Conservation (phyloP, 2,797 vertebrate genomes). For the Emys orbicularis region DNA sequence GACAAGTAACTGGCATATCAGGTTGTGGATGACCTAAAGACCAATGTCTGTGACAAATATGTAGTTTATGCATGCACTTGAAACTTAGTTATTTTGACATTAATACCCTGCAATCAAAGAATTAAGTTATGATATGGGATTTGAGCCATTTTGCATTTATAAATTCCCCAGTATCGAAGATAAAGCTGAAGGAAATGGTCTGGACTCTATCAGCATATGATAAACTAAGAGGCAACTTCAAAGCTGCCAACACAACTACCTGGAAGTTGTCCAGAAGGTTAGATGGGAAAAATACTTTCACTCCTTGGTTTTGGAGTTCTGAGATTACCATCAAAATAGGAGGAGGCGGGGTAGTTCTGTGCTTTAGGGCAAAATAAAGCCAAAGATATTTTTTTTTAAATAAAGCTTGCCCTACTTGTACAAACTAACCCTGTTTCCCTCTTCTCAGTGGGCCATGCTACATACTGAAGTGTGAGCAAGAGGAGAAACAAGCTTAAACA, state of each 20-base stretch:
- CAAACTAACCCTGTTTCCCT: background rate
- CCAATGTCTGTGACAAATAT: background rate
- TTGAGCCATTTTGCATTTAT: background rate
- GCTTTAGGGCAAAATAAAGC: background rate
- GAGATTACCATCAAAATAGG: background rate
- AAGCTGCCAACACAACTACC: background rate
- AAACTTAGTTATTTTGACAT: background rate
- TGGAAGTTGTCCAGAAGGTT: background rate
- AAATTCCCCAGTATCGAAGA: background rate
- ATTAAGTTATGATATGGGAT: background rate
- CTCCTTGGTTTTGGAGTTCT: background rate
- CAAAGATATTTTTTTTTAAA: background rate
- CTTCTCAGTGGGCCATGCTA: background rate
- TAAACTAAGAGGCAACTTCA: background rate
- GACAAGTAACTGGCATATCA: background rate
- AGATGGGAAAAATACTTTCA: background rate
- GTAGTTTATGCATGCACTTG: background rate
- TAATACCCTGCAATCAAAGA: background rate
- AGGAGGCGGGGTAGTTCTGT: background rate
- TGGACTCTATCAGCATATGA: background rate
- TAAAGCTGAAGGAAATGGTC: background rate
- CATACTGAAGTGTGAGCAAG: background rate
- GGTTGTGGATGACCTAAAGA: background rate
- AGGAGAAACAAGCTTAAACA: background rate
- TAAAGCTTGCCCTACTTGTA: background rate